Evolutionary conservation across 2,888 invertebrate genomes (phyloP).

Genomic region (Itoplectis maculator): DNA sequence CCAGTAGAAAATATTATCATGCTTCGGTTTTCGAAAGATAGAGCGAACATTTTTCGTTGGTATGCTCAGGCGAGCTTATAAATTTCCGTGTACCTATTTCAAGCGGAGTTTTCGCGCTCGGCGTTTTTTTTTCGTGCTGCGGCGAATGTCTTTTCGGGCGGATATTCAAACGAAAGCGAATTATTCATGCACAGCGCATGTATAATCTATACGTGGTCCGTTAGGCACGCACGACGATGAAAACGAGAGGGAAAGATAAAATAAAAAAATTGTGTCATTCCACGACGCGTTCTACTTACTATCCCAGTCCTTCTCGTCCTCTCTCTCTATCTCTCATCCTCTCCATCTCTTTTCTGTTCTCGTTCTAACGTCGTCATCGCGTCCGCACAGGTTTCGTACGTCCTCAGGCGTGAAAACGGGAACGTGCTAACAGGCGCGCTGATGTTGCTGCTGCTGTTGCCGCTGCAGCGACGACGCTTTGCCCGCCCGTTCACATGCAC

Average conservation of each 20-base stretch:
- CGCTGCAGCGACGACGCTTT: slow-evolving; percentile 5
- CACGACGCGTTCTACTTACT: slow-evolving; percentile 12
- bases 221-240: slow-evolving; percentile 10
- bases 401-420: slow-evolving; percentile 52
- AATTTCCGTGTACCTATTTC: slow-evolving; percentile 17
- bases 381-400: slow-evolving; percentile 14
- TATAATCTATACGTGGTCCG: slow-evolving; percentile 9
- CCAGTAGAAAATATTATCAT: neutral
- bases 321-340: neutral
- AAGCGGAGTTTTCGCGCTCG: slow-evolving; percentile 28
- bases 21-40: slow-evolving; percentile 15
- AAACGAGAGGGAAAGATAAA: slow-evolving; percentile 21
- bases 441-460: neutral
- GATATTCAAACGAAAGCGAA: slow-evolving; percentile 51
- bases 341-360: slow-evolving; percentile 8
- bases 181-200: slow-evolving; percentile 47
- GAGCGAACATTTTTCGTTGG: neutral
- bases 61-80: neutral
- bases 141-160: slow-evolving; percentile 31
- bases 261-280: slow-evolving; percentile 15
- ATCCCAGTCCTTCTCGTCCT: neutral
- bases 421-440: slow-evolving; percentile 40
- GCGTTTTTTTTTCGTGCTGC: neutral
- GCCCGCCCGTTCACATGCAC: neutral
- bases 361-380: slow-evolving; percentile 33